Conservation (phyloP, 2,888 invertebrate species). For the Ceriagrion tenellum region DNA sequence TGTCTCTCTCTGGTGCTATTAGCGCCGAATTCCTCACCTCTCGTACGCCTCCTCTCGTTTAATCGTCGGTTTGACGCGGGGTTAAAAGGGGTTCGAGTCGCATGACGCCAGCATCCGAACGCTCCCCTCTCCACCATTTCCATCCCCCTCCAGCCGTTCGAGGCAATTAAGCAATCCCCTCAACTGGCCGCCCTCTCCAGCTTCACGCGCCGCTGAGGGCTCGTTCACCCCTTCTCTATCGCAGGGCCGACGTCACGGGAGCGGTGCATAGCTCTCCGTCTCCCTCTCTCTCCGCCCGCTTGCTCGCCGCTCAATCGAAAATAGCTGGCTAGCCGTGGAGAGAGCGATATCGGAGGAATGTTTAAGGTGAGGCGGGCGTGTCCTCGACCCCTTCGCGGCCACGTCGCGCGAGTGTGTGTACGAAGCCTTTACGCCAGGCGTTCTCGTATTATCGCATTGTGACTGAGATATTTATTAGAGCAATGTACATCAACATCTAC, state of each 20-base stretch:
- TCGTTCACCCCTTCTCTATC: slow-evolving; percentile 16
- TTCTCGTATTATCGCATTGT: too few species aligned
- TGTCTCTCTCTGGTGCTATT: not conserved
- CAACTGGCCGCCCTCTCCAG: not conserved
- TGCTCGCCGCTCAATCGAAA: not conserved
- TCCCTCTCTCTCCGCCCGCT: not conserved
- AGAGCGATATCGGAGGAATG: not conserved
- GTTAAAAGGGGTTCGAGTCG: slow-evolving; percentile 4
- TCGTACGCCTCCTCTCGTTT: not conserved
- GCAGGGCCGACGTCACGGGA: not conserved
- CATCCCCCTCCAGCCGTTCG: not conserved
- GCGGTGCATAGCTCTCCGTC: not conserved
- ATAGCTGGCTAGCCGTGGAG: not conserved
- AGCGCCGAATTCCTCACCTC: not conserved
- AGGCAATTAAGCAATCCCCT: not conserved
- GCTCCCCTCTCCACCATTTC: not conserved
- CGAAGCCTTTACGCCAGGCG: too few species aligned
- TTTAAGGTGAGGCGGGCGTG: not conserved
- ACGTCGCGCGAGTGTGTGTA: too few species aligned
- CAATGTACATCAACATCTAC: too few species aligned
- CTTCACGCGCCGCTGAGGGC: not conserved
- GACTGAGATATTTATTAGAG: too few species aligned
- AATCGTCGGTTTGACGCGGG: not conserved
- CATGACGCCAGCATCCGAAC: not conserved
- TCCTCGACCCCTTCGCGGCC: not conserved